Percentiles rank a stretch among this genome's conserved stretches.
Evolutionary conservation across 2,113 vertebrate species (phyloP).

Genomic region (Rhegmatorhina hoffmannsi): DNA sequence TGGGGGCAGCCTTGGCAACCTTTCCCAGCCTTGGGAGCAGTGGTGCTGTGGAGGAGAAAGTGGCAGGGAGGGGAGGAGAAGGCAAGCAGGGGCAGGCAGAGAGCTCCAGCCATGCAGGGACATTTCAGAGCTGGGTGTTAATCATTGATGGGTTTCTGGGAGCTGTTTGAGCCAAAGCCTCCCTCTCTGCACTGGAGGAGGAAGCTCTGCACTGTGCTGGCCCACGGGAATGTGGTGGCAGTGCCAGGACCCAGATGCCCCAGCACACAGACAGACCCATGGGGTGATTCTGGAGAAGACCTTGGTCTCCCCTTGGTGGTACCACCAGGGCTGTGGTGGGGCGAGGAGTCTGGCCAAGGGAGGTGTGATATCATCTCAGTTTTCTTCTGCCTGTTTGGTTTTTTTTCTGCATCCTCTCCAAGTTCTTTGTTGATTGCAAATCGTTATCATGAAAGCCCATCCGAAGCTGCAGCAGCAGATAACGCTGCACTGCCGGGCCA

Average conservation of each 20-base stretch:
- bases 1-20: not conserved
- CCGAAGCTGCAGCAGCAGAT: conserved; percentile 17
- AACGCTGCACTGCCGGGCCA: not conserved
- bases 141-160: not conserved
- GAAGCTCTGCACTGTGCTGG: not conserved
- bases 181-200: fast-evolving
- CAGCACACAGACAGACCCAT: not conserved
- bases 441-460: conserved; percentile 11
- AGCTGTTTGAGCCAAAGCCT: not conserved
- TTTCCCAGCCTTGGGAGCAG: not conserved
- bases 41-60: not conserved
- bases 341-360: not conserved
- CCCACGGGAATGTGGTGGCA: fast-evolving
- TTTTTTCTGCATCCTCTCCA: not conserved
- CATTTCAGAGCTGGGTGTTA: not conserved
- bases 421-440: conserved; percentile 27
- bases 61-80: no score
- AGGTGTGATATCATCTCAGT: not conserved
- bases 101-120: not conserved
- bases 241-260: not conserved
- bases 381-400: not conserved
- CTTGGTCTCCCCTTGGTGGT: not conserved
- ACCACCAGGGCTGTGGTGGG: not conserved
- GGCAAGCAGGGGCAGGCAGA: not conserved
- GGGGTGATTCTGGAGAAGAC: not conserved